phyloP scores from a whole-genome alignment of 2,888 invertebrate species.

The Apeira syringaria region DNA sequence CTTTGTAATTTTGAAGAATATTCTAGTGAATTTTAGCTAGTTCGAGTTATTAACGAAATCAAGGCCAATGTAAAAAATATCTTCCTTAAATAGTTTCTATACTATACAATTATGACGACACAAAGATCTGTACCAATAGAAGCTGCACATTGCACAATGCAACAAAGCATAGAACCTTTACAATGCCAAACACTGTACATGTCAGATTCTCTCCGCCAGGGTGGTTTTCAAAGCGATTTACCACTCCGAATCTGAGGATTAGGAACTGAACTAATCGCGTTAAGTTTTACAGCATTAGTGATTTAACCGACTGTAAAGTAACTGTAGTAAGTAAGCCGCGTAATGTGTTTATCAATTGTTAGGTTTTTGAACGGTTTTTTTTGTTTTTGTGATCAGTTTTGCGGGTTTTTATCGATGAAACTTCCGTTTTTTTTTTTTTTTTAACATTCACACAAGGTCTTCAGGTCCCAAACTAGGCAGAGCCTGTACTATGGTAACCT shows the following conservation, averaged over 20 bases:
- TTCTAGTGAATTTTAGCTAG: too few species aligned
- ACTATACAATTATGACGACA: too few species aligned
- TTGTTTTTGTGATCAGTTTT: conserved; percentile 13
- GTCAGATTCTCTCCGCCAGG: conserved; percentile 25
- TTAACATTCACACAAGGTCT: too few species aligned
- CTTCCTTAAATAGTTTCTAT: too few species aligned
- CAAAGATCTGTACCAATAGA: conserved; percentile 21
- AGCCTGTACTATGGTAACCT: too few species aligned
- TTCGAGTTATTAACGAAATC: too few species aligned
- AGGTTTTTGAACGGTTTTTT: conserved; percentile 12
- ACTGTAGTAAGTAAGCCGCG: conserved; percentile 30
- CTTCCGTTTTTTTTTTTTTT: too few species aligned
- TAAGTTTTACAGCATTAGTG: conserved; percentile 34
- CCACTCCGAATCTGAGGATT: conserved; percentile 20
- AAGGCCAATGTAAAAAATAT: too few species aligned
- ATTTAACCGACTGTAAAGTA: conserved; percentile 40
- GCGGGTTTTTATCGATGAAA: too few species aligned
- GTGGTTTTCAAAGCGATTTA: conserved; percentile 10
- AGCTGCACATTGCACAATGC: conserved; percentile 33
- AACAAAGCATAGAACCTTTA: conserved; percentile 27
- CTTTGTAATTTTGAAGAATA: too few species aligned
- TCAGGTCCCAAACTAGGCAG: too few species aligned
- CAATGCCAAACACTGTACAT: conserved; percentile 29
- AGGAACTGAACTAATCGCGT: conserved; percentile 35
- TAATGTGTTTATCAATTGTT: conserved; percentile 36